phyloP scores from a whole-genome alignment of 2,113 vertebrate species.

The Proteles cristata region DNA sequence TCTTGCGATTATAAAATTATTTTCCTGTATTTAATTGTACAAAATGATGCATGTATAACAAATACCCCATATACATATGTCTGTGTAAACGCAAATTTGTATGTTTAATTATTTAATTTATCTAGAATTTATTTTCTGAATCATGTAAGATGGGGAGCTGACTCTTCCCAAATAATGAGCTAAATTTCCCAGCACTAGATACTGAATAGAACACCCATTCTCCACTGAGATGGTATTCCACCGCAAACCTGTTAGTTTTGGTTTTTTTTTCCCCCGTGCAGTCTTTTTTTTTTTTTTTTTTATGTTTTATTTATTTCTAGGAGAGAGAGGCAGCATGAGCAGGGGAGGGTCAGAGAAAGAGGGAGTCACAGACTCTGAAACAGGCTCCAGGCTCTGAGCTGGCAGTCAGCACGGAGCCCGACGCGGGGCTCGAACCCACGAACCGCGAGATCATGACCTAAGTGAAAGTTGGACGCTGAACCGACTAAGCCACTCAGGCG shows the following conservation, averaged over 20 bases:
- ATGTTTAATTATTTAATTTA: neutral
- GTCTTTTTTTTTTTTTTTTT: neutral
- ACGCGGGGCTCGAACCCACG: no score
- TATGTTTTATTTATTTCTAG: no score
- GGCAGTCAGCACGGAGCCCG: no score
- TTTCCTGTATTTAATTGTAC: neutral
- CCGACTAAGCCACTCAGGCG: no score
- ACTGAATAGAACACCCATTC: neutral
- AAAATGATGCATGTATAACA: neutral
- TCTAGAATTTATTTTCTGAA: neutral
- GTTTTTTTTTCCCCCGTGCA: neutral
- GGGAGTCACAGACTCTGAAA: no score
- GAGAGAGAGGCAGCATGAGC: no score
- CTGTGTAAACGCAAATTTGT: neutral
- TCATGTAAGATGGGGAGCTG: neutral
- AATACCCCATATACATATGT: neutral
- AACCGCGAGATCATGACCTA: no score
- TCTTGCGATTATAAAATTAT: neutral
- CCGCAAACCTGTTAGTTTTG: neutral
- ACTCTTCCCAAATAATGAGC: neutral
- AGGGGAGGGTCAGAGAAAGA: no score
- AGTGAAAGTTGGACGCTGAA: no score
- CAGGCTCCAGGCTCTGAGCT: no score
- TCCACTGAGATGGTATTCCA: neutral
- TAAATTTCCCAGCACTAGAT: neutral